Base-by-base conservation (phyloP, 2,113 vertebrate genomes). In the Daphoenositta chrysoptera region DNA sequence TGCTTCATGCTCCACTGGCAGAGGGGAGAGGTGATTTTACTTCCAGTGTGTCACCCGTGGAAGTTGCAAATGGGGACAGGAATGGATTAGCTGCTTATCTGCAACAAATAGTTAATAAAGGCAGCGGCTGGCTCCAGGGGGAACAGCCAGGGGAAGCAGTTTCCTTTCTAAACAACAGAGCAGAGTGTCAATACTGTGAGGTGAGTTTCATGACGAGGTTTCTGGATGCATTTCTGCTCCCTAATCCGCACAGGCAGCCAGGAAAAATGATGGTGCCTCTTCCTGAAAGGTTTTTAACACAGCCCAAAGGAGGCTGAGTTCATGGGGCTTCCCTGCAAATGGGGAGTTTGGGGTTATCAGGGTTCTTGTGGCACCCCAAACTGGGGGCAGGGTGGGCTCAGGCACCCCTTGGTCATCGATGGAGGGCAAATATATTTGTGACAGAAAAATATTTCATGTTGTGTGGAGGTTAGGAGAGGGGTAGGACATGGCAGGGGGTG, bases 21-120 rank as follows among this genome's bases (percentile, higher is more conserved):
- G 83, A 83, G 68, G 56, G 68, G 47, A 94, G 85, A 94, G 66
- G 69, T 45, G 66, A 91, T 96, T 95, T 73, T 13, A 35, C 86
- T 61, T 35, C 28, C 2, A 24, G 58, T 47, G 71, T 88, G 78
- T 79, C 95, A 94, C 89, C 54, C 40, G 21, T 6, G 45, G 3
- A 39, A 63, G 85, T 6, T 73, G 53, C 68, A 89, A 5, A 72
- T 6, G 11, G 68, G 47, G 51, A 75, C 73, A 54, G 75, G 54
- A 23, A 61, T 13, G 61, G 71, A 91, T 84, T 9, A 20, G 88
- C 65, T 65, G 58, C 50, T 88, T 60, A 31, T 54, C 79, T 40
- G 31, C 50, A 45, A 24, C 61, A 76, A 97, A 89, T 1, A 26
- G 89, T 93, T 81, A 76, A 94, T 47, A 39, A 69, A 93, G 61